phyloP scores from a whole-genome alignment of 2,113 vertebrate species.

The Tympanuchus pallidicinctus region DNA sequence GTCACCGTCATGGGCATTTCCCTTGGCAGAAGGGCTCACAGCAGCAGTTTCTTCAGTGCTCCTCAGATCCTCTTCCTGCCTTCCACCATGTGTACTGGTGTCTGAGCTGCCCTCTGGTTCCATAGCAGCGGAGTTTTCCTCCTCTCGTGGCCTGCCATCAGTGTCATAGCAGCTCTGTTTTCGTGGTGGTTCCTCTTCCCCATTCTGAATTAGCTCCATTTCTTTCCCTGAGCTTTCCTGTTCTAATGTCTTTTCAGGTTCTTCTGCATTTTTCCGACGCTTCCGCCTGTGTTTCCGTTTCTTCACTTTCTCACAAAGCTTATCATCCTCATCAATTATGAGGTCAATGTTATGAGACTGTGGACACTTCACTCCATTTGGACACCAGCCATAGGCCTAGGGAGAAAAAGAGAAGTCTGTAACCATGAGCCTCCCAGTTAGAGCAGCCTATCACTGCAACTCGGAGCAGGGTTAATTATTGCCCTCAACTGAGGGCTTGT shows the following conservation, averaged over 20 bases:
- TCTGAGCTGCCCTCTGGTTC: slow-evolving; percentile 32
- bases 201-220: slow-evolving; percentile 8
- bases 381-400: slow-evolving; percentile 96
- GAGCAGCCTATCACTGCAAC: accelerated
- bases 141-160: background rate
- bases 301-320: slow-evolving; percentile 77
- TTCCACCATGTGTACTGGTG: background rate
- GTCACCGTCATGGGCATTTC: background rate
- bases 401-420: background rate
- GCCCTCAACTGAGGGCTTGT: background rate
- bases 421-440: background rate
- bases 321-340: slow-evolving; percentile 93
- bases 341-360: slow-evolving; percentile 94
- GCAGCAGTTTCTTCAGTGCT: background rate
- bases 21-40: background rate
- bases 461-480: background rate
- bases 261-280: slow-evolving; percentile 77
- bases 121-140: background rate
- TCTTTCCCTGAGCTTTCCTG: slow-evolving; percentile 9
- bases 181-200: slow-evolving; percentile 63
- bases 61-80: background rate
- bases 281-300: slow-evolving; percentile 83
- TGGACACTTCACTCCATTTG: slow-evolving; percentile 87
- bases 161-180: slow-evolving; percentile 69
- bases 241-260: accelerated